A percentile compares a stretch with the other conserved stretches of the same genome.
phyloP scores from a whole-genome alignment of 2,797 vertebrate species.

The Helostoma temminkii region DNA sequence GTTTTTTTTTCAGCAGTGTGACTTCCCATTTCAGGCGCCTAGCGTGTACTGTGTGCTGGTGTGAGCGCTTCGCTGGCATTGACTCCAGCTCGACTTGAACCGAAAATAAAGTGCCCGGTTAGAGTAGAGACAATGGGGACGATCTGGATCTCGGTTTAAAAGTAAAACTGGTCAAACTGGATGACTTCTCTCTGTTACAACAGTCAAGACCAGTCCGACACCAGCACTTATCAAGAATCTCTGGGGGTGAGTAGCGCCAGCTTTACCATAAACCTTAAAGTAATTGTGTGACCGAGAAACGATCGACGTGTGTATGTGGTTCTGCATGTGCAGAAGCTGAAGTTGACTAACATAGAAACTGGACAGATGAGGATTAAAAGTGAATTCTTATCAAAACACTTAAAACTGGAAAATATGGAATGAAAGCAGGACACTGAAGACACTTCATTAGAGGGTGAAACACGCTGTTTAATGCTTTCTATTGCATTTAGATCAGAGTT shows the following conservation, averaged over 20 bases:
- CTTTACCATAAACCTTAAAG: neutral
- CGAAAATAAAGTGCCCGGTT: neutral
- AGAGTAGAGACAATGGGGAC: neutral
- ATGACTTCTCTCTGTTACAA: neutral
- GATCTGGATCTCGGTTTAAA: neutral
- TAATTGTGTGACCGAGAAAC: neutral
- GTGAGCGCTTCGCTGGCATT: conserved; percentile 1
- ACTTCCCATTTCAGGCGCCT: too few species aligned
- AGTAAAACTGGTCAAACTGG: neutral
- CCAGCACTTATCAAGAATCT: neutral
- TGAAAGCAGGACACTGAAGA: neutral
- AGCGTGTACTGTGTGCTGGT: too few species aligned
- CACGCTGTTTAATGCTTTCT: too few species aligned
- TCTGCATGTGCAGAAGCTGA: neutral
- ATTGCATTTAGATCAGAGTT: too few species aligned
- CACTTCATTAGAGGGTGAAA: too few species aligned
- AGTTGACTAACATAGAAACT: neutral
- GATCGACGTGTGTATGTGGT: neutral
- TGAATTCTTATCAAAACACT: neutral
- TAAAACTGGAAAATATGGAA: neutral
- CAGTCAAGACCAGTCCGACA: neutral
- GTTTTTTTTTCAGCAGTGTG: neutral
- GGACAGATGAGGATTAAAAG: neutral
- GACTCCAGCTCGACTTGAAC: neutral
- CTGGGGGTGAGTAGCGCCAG: conserved; percentile 37